Percentiles rank a stretch among this genome's conserved stretches.
Conservation (phyloP, 2,888 invertebrate genomes). For the Leptinotarsa rubiginosa region DNA sequence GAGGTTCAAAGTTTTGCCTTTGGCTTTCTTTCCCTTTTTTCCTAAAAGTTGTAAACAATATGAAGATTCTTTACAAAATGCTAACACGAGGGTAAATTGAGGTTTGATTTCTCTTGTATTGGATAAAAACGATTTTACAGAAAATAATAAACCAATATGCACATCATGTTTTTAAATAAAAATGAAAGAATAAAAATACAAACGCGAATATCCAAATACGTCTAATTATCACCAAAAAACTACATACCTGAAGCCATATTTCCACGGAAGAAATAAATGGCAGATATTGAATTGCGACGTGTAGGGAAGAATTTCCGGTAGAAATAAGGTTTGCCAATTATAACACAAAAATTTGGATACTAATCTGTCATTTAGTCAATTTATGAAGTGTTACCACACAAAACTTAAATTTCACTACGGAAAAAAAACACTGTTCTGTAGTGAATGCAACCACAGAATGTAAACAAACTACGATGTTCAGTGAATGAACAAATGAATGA, state of each 20-base stretch:
- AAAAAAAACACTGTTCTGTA: no score
- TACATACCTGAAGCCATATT: constrained; percentile 57
- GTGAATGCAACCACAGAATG: no score
- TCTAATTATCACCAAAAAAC: constrained; percentile 41
- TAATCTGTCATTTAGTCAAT: no score
- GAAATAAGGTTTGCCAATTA: constrained; percentile 26
- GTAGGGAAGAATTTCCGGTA: constrained; percentile 36
- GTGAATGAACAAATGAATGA: no score
- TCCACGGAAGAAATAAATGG: constrained; percentile 44
- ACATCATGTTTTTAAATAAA: constrained; percentile 8
- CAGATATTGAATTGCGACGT: constrained; percentile 37
- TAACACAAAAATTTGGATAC: no score
- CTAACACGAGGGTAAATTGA: constrained; percentile 41
- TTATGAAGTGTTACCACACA: no score
- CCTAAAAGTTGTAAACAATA: constrained; percentile 44
- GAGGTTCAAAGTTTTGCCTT: constrained; percentile 84
- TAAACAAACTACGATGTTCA: no score
- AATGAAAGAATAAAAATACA: neutral
- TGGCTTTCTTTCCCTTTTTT: constrained; percentile 88
- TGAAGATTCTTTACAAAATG: constrained; percentile 36
- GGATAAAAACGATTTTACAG: neutral
- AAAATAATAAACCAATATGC: neutral
- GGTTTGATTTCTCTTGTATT: constrained; percentile 32
- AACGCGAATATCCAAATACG: neutral
- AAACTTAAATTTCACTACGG: no score